Base-by-base conservation (phyloP, 2,888 invertebrate species). In the Molorchus minor region DNA sequence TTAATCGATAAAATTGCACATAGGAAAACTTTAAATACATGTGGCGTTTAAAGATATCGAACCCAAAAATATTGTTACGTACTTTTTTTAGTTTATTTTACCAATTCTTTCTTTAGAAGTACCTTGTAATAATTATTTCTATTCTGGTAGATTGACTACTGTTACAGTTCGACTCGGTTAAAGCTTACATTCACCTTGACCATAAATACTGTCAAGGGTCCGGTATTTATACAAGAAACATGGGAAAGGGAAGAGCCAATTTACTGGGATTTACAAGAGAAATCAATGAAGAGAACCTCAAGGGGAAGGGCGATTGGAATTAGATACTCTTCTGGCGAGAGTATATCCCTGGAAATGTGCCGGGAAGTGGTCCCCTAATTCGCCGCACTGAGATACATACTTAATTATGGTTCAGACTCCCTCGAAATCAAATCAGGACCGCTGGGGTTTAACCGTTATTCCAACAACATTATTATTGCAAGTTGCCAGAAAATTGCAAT, bases 261-360 rank as follows among this genome's bases (percentile, higher is more conserved):
- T 79, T 79, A 74, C 73, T 71, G 69, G 75, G 78, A 77, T 79
- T 78, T 77, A 70, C 70, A 70, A 68, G 75, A 74, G 76, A 77
- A 79, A 79, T 79, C 79, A 79, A 79, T 79, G 79, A 77, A 78
- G 76, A 69, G 67, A 66, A 41, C 62, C 56, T 51, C 52, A 46
- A 53, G 63, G 70, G 68, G 60, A 55, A 63, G 61, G 62, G 71
- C 71, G 71, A 74, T 74, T 8, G 70, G 76, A 75, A 76, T 76
- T 78, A 77, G 75, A 78, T 77, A 73, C 73, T 76, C 75, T 76
- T 69, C 68, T 65, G 58, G 56, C 49, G 55, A 55, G 62, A 71
- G 65, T 67, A 68, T 68, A 66, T 67, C 68, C 70, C 72, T 67
- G 73, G 72, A 75, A 76, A 75, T 76, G 75, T 72, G 71, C 70